phyloP scores from a whole-genome alignment of 2,113 vertebrate genomes.

The Syngnathus scovelli region DNA sequence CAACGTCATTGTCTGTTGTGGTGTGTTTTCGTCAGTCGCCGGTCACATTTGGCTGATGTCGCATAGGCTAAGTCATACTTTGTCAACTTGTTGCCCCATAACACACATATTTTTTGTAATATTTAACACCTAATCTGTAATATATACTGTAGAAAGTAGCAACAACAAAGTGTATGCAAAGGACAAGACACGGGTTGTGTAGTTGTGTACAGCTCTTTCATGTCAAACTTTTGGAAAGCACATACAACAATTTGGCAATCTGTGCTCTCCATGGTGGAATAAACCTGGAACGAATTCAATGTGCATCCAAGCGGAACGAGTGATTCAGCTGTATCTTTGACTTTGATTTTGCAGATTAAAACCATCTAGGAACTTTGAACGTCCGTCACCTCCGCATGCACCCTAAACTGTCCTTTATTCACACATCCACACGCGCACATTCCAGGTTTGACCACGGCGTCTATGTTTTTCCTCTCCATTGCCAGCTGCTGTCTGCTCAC shows the following conservation, averaged over 20 bases:
- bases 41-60: neutral
- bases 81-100: neutral
- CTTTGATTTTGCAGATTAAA: neutral
- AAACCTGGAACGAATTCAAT: neutral
- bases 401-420: conserved; percentile 22
- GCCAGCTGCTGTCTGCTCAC: conserved; percentile 63
- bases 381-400: conserved; percentile 19
- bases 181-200: neutral
- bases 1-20: too few species aligned
- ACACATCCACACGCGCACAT: conserved; percentile 25
- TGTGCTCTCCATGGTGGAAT: neutral
- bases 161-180: too few species aligned
- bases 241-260: neutral
- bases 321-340: neutral
- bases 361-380: conserved; percentile 2
- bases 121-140: neutral
- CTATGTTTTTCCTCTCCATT: conserved; percentile 47
- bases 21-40: too few species aligned
- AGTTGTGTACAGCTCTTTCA: too few species aligned
- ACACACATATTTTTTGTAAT: neutral
- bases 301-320: neutral
- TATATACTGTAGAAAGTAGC: too few species aligned
- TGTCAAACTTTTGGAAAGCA: neutral
- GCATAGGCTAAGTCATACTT: neutral
- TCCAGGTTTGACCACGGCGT: conserved; percentile 41